These are phyloP conservation scores for Physocephala rufipes DNA, from an alignment of 2,888 invertebrate species.

Conservation along the genomic window DNA sequence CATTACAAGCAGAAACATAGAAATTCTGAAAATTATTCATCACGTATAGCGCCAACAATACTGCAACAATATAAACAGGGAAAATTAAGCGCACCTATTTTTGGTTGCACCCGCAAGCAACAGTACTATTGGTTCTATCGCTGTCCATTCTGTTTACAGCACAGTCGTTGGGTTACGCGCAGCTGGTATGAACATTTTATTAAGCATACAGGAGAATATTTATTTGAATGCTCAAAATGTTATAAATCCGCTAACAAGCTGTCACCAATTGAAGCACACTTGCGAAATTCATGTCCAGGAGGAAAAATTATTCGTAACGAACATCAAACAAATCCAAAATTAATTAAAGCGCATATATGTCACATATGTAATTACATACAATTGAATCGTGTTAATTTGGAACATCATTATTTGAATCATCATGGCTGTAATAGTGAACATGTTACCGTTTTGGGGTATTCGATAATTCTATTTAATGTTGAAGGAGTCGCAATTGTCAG, in stretches of 20 bases:
- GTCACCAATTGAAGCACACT: conserved; percentile 32
- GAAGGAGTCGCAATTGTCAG: conserved; percentile 43
- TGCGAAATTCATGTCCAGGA: conserved; percentile 17
- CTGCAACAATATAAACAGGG: conserved; percentile 50
- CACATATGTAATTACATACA: conserved; percentile 79
- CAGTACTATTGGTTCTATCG: conserved; percentile 45
- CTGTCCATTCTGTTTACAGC: conserved; percentile 58
- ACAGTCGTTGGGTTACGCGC: conserved; percentile 42
- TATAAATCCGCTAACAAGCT: conserved; percentile 31
- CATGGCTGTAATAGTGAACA: conserved; percentile 49
- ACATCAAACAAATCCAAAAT: conserved; percentile 4
- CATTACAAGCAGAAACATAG: conserved; percentile 56
- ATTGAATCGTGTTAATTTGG: conserved; percentile 70
- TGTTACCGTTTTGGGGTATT: conserved; percentile 41
- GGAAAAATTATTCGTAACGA: conserved; percentile 28
- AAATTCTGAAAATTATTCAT: conserved; percentile 51
- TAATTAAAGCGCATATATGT: conserved; percentile 71
- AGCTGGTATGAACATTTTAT: conserved; percentile 74
- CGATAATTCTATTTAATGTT: conserved; percentile 45
- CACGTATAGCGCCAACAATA: conserved; percentile 55
- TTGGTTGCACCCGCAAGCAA: conserved; percentile 41
- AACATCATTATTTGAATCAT: conserved; percentile 69
- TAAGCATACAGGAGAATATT: conserved; percentile 81
- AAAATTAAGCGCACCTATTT: conserved; percentile 40
- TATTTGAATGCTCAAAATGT: conserved; percentile 74